Conservation (phyloP, 2,113 vertebrate genomes). For the Strigops habroptila region DNA sequence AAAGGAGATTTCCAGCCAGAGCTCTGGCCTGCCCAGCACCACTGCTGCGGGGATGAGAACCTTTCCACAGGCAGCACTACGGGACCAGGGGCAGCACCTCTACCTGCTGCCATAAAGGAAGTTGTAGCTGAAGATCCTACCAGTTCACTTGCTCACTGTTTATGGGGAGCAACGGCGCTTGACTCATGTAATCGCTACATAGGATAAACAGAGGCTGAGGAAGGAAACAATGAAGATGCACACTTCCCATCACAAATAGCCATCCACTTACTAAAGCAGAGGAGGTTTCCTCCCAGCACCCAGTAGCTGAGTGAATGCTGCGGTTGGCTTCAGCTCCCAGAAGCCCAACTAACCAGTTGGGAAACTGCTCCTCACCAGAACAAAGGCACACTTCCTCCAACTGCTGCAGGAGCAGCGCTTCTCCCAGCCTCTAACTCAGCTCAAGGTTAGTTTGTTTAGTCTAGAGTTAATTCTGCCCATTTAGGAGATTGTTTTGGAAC, state of each 20-base stretch:
- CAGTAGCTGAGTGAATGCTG: not conserved
- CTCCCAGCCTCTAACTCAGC: not conserved
- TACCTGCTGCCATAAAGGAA: not conserved
- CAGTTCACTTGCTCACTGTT: not conserved
- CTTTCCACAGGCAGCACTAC: not conserved
- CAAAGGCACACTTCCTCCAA: not conserved
- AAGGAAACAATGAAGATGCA: constrained; percentile 21
- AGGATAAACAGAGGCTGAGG: constrained; percentile 7
- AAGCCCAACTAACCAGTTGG: not conserved
- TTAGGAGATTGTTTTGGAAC: not conserved
- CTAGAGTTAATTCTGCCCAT: constrained; percentile 5
- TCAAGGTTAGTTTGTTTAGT: constrained; percentile 25
- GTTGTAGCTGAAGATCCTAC: not conserved
- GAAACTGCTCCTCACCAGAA: not conserved
- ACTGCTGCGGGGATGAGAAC: not conserved
- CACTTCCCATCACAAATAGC: not conserved
- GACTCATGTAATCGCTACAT: not conserved
- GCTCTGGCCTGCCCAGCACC: not conserved
- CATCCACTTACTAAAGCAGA: not conserved
- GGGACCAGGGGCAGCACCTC: not conserved
- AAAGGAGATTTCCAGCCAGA: not conserved
- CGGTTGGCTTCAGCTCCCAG: not conserved
- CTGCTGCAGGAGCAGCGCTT: not conserved
- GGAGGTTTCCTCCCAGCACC: not conserved
- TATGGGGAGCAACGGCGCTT: not conserved